These are phyloP conservation scores for Sylvia borin DNA, from an alignment of 2,797 vertebrate species.

Conservation along the genomic window DNA sequence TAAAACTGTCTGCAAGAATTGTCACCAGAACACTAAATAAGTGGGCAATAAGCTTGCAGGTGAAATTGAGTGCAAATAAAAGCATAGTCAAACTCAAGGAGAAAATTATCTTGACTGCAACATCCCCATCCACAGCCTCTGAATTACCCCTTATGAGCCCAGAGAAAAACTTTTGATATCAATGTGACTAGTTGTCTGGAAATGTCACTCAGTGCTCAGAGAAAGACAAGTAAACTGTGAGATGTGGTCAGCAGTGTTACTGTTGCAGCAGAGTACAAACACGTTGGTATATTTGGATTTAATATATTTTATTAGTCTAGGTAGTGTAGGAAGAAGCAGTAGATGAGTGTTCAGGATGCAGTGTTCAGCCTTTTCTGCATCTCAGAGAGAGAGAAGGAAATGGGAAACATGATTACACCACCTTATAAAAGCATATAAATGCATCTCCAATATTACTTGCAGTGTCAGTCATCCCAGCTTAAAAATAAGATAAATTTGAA, in stretches of 20 bases:
- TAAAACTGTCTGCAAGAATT: background rate
- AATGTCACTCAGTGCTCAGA: background rate
- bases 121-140: background rate
- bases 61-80: conserved; percentile 30
- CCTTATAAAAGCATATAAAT: background rate
- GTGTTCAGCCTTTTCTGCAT: background rate
- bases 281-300: background rate
- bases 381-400: background rate
- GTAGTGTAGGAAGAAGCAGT: background rate
- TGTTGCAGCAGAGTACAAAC: background rate
- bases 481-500: background rate
- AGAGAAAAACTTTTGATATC: background rate
- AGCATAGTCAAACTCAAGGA: background rate
- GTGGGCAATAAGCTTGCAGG: background rate
- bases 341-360: background rate
- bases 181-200: background rate
- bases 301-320: background rate
- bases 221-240: background rate
- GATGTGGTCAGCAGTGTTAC: background rate
- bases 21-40: background rate
- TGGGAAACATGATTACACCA: background rate
- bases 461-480: background rate
- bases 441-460: background rate
- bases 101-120: background rate
- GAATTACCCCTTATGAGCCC: background rate